A percentile compares a stretch with the other conserved stretches of the same genome.
phyloP scores from a whole-genome alignment of 1,140 invertebrate genomes.

The Lamellibrachia luymesi region DNA sequence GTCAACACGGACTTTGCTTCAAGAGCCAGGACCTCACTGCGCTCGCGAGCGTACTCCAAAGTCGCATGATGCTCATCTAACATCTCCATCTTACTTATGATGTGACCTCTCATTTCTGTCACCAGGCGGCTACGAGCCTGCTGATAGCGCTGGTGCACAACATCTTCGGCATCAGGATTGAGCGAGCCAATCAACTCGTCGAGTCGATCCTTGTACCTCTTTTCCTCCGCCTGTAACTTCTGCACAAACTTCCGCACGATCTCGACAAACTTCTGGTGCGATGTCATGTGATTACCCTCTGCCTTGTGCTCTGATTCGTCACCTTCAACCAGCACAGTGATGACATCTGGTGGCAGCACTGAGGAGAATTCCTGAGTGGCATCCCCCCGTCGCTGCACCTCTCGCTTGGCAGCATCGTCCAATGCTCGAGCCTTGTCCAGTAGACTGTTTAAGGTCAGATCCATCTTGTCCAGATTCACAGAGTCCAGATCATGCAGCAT shows the following conservation, averaged over 20 bases:
- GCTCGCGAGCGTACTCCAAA: conserved; percentile 47
- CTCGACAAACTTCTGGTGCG: conserved; percentile 45
- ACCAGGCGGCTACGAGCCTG: conserved; percentile 47
- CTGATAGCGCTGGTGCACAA: conserved; percentile 41
- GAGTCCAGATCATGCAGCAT: conserved; percentile 24
- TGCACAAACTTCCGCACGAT: conserved; percentile 42
- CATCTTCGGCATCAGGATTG: conserved; percentile 48
- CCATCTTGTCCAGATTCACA: conserved; percentile 33
- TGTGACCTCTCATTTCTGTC: conserved; percentile 45
- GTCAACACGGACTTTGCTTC: conserved; percentile 23
- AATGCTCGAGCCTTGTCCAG: conserved; percentile 37
- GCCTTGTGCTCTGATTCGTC: conserved; percentile 43
- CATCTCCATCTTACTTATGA: conserved; percentile 40
- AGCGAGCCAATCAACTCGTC: conserved; percentile 45
- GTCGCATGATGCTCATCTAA: conserved; percentile 45
- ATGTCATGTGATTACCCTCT: conserved; percentile 39
- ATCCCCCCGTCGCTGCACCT: conserved; percentile 46
- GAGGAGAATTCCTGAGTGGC: conserved; percentile 43
- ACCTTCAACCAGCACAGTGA: conserved; percentile 43
- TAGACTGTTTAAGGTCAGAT: conserved; percentile 40
- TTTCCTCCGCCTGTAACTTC: conserved; percentile 49
- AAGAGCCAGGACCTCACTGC: conserved; percentile 41
- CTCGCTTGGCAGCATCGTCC: conserved; percentile 41
- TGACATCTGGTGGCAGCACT: conserved; percentile 47
- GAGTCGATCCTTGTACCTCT: conserved; percentile 45